A percentile compares a stretch with the other conserved stretches of the same genome.
These are phyloP conservation scores for Bradypodion ventrale DNA, from an alignment of 2,797 vertebrate species.

Conservation along the genomic window DNA sequence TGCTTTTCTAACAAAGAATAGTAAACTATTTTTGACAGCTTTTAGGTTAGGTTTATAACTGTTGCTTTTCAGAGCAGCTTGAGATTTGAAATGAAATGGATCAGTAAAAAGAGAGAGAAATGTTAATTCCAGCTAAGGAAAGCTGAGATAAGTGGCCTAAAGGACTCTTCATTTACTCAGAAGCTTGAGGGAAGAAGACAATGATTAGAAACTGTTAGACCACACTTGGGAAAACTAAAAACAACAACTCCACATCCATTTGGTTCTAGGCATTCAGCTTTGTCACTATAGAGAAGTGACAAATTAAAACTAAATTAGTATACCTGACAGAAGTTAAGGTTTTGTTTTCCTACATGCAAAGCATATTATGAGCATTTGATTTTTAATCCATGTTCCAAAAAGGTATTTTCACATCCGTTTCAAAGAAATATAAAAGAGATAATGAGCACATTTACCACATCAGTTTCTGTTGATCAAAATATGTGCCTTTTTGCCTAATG, in stretches of 20 bases:
- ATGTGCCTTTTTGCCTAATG: neutral
- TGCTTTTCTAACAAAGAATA: conserved; percentile 33
- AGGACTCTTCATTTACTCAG: neutral
- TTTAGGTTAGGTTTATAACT: conserved; percentile 9
- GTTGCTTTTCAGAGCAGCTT: conserved; percentile 13
- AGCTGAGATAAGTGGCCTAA: neutral
- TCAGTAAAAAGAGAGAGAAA: neutral
- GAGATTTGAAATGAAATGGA: neutral
- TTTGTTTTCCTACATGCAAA: neutral
- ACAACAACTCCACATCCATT: too few relatives aligned
- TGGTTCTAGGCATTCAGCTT: neutral
- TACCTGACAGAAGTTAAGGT: neutral
- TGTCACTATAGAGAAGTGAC: neutral
- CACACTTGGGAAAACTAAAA: neutral
- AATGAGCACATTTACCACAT: neutral
- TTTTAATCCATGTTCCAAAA: neutral
- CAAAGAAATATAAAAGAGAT: neutral
- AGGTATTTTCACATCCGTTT: neutral
- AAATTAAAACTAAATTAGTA: neutral
- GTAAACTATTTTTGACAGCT: conserved; percentile 9
- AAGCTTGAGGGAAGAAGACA: neutral
- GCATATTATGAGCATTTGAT: neutral
- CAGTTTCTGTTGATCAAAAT: neutral
- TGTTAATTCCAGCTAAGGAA: neutral
- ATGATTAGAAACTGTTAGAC: neutral